A percentile compares a stretch with the other conserved stretches of the same genome.
Evolutionary conservation across 2,113 vertebrate genomes (phyloP).

Genomic region (Chrysemys picta): DNA sequence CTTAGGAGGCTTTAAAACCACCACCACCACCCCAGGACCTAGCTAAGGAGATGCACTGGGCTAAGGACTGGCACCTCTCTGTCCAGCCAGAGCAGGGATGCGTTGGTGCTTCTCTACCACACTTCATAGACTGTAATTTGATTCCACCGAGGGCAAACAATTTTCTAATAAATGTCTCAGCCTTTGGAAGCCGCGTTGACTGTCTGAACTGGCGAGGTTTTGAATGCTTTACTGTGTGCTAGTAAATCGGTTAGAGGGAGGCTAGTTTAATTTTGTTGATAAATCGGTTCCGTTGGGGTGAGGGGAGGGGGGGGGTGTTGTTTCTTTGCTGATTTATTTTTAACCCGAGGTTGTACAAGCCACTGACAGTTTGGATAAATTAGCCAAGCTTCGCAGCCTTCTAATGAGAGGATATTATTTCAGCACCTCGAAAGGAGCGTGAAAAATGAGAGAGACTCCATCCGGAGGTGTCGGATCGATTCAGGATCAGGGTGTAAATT

Average conservation of each 20-base stretch:
- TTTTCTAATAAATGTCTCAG: slow-evolving; percentile 62
- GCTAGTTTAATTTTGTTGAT: slow-evolving; percentile 95
- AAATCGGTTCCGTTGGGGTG: slow-evolving; percentile 87
- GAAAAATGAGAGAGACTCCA: slow-evolving; percentile 91
- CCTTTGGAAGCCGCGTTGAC: slow-evolving; percentile 35
- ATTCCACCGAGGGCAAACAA: slow-evolving; percentile 41
- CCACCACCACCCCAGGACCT: not conserved
- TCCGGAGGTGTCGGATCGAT: slow-evolving; percentile 95
- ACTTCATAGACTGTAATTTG: slow-evolving; percentile 20
- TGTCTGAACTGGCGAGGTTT: slow-evolving; percentile 23
- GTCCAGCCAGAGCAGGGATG: not conserved
- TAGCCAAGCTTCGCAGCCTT: slow-evolving; percentile 90
- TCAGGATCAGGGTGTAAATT: slow-evolving; percentile 92
- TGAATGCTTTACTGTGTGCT: slow-evolving; percentile 68
- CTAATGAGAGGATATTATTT: slow-evolving; percentile 99
- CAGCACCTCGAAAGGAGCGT: slow-evolving; percentile 90
- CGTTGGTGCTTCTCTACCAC: slow-evolving; percentile 12
- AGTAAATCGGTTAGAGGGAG: slow-evolving; percentile 84
- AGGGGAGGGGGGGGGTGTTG: slow-evolving; percentile 70
- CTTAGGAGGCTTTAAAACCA: not conserved
- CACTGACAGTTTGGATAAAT: slow-evolving; percentile 97
- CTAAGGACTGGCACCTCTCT: not conserved
- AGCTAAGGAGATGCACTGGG: not conserved
- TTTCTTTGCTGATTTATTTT: slow-evolving; percentile 96
- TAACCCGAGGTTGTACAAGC: slow-evolving; percentile 96